Conservation (phyloP, 2,113 vertebrate genomes). For the Catharus minimus region DNA sequence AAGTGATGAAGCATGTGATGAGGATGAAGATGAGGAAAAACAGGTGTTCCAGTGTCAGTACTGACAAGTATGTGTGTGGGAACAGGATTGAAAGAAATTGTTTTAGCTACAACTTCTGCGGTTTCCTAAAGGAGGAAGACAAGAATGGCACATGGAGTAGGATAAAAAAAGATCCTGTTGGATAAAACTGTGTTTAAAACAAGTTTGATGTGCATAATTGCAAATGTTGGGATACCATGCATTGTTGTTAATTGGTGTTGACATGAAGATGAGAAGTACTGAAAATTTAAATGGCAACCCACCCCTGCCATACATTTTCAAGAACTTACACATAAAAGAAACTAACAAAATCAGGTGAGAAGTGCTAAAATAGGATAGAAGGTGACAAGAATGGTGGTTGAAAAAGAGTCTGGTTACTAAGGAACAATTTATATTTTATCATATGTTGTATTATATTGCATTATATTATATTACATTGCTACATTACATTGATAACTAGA, state of each 20-base stretch:
- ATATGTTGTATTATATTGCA: background rate
- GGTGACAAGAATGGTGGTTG: background rate
- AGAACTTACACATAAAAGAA: fast-evolving
- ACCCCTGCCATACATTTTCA: background rate
- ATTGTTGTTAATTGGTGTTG: background rate
- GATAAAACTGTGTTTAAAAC: background rate
- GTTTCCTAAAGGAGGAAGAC: background rate
- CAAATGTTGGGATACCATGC: background rate
- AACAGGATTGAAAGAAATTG: background rate
- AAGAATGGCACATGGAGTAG: background rate
- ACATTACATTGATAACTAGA: background rate
- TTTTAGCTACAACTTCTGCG: background rate
- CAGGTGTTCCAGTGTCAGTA: background rate
- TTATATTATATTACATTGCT: no score
- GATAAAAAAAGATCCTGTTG: background rate
- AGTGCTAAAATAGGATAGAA: background rate
- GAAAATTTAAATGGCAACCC: background rate
- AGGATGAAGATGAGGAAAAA: background rate
- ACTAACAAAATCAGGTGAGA: background rate
- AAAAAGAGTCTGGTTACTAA: background rate
- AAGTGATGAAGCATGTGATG: background rate
- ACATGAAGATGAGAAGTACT: background rate
- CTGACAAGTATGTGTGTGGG: background rate
- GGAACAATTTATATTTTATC: background rate
- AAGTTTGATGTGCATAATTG: background rate